phyloP scores from a whole-genome alignment of 2,113 vertebrate genomes.

The Muntiacus reevesi region DNA sequence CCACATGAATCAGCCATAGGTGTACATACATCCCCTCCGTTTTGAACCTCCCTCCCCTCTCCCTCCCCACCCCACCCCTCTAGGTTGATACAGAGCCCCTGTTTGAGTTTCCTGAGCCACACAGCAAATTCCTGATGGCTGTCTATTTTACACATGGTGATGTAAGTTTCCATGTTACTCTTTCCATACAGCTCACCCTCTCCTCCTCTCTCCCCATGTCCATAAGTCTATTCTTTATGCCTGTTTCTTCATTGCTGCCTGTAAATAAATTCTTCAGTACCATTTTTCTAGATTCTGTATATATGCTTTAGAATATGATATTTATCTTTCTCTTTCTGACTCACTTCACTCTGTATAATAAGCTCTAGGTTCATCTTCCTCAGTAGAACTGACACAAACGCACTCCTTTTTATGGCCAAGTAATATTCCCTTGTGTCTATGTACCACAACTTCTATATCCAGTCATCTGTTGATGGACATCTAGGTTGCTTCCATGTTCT shows the following conservation, averaged over 20 bases:
- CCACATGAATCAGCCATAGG: background rate
- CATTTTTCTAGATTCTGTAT: background rate
- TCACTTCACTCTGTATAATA: background rate
- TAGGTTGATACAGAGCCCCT: background rate
- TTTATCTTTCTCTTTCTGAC: background rate
- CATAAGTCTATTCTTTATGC: background rate
- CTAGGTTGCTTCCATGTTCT: background rate
- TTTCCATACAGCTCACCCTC: background rate
- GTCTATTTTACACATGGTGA: background rate
- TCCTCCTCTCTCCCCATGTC: background rate
- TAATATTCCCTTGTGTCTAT: background rate
- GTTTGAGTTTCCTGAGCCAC: background rate
- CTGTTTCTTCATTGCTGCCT: background rate
- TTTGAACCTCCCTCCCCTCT: background rate
- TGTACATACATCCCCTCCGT: background rate
- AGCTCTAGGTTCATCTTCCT: background rate
- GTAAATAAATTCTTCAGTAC: background rate
- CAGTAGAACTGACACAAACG: background rate
- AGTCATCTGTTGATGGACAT: background rate
- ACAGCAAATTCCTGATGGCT: background rate
- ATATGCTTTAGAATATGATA: background rate
- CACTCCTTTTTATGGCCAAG: background rate
- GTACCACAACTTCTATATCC: background rate
- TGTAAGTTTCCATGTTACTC: background rate
- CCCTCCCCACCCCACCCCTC: background rate